Conservation (phyloP, 2,797 vertebrate species). For the Sylvilagus floridanus region DNA sequence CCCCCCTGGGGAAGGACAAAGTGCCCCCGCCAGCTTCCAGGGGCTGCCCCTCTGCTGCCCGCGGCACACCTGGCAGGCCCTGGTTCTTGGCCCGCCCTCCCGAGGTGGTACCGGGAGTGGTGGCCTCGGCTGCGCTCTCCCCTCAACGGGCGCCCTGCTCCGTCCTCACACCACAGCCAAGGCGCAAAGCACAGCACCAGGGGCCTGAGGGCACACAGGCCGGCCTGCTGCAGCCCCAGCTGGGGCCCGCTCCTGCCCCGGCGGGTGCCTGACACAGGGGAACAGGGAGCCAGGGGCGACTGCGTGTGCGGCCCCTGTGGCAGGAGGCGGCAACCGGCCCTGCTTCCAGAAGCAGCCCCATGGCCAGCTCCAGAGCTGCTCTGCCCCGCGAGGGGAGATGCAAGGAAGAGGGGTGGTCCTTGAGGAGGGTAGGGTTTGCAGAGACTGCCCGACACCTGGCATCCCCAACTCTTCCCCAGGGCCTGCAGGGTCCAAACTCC, state of each 20-base stretch:
- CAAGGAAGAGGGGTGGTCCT: not conserved
- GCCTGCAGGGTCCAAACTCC: not conserved
- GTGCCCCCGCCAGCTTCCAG: not conserved
- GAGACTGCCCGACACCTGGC: slow-evolving; percentile 33
- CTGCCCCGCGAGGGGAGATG: not conserved
- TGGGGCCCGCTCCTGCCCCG: not conserved
- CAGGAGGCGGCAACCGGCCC: not conserved
- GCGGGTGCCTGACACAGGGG: not conserved
- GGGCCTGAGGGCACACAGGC: not conserved
- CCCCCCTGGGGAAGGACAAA: not conserved
- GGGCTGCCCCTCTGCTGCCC: not conserved
- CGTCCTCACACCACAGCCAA: slow-evolving; percentile 20
- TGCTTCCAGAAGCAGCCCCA: slow-evolving; percentile 31
- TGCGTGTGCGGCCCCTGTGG: not conserved
- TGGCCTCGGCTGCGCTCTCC: not conserved
- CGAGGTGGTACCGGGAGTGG: not conserved
- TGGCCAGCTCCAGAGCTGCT: slow-evolving; percentile 11
- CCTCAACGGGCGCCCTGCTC: not conserved
- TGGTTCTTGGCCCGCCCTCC: not conserved
- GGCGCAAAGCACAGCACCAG: not conserved
- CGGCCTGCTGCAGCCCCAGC: not conserved
- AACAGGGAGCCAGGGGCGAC: not conserved
- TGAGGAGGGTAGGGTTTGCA: slow-evolving; percentile 51
- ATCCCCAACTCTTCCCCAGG: not conserved
- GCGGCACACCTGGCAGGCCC: not conserved